Percentiles rank a stretch among this genome's conserved stretches.
phyloP scores from a whole-genome alignment of 53 echinoderm and acorn worm genomes.

The Paracentrotus lividus region DNA sequence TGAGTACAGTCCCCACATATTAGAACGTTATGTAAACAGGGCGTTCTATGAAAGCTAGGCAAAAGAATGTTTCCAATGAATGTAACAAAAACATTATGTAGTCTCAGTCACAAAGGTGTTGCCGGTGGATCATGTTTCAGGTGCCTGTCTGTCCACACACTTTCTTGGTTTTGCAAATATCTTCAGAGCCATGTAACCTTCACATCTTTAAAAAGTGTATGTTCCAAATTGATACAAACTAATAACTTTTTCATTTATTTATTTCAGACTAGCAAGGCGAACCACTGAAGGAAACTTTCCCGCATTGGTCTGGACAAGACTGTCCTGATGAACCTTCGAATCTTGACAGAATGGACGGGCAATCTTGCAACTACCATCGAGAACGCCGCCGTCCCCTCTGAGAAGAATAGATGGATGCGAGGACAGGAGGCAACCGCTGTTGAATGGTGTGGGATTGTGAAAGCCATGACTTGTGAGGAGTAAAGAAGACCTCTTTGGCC shows the following conservation, averaged over 20 bases:
- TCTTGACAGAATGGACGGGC: constrained; percentile 65
- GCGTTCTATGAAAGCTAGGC: too few species aligned
- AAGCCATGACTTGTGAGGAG: background rate
- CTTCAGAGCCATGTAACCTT: too few species aligned
- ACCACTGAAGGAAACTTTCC: constrained; percentile 58
- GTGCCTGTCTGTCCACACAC: too few species aligned
- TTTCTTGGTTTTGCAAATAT: too few species aligned
- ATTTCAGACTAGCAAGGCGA: constrained; percentile 45
- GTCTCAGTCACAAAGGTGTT: too few species aligned
- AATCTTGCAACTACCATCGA: constrained; percentile 59
- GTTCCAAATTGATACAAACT: too few species aligned
- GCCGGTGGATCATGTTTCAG: too few species aligned
- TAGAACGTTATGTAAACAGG: too few species aligned
- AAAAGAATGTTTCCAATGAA: too few species aligned
- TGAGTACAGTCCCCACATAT: too few species aligned
- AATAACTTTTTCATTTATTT: background rate
- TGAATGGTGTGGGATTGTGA: background rate
- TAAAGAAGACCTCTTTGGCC: background rate
- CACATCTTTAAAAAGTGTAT: too few species aligned
- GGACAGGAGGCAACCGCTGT: background rate
- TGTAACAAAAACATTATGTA: too few species aligned
- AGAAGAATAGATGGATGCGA: background rate
- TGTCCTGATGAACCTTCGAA: constrained; percentile 46
- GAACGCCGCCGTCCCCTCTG: background rate
- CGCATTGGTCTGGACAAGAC: constrained; percentile 56